Evolutionary conservation across 2,888 invertebrate genomes (phyloP), one percentile per base, ranked within the genome.

Genomic region (Cantharis flavilabris): DNA sequence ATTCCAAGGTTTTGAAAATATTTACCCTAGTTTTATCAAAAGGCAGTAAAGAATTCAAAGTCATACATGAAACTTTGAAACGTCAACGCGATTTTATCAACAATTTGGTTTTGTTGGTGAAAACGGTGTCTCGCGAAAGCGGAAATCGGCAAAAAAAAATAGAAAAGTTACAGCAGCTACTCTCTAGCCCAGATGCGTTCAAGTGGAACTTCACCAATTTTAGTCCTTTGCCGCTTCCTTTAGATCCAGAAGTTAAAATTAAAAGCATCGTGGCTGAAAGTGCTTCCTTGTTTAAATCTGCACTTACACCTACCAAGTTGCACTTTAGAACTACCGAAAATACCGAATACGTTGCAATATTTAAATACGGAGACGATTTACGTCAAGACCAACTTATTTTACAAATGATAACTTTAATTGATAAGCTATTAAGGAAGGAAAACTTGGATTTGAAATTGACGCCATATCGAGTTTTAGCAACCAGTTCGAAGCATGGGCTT

Each of bases 321-420:
- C 95, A 97, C 0, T 98, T 99, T 87, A 89, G 95, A 13, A 97
- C 96, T 0, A 93, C 93, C 0, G 93, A 94, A 76, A 94, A 94
- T 62, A 91, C 92, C 49, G 95, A 97, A 85, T 99, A 98, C 88
- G 95, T 96, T 14, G 96, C 98, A 0, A 98, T 99, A 79, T 99
- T 99, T 88, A 99, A 99, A 88, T 94, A 98, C 84, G 99, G 99
- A 1, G 99, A 99, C 88, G 99, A 99, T 87, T 89, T 99, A 72
- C 91, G 99, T 3, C 99, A 99, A 89, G 99, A 99, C 89, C 99
- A 99, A 88, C 91, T 99, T 1, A 97, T 99, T 79, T 89, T 99
- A 69, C 99, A 99, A 90, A 99, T 99, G 91, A 98, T 99, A 63
- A 97, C 97, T 0, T 89, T 99, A 13, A 99, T 99, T 98, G 99